Evolutionary conservation across 2,797 vertebrate genomes (phyloP), one percentile per base, ranked within the genome.

Genomic region (Anas flavirostris): DNA sequence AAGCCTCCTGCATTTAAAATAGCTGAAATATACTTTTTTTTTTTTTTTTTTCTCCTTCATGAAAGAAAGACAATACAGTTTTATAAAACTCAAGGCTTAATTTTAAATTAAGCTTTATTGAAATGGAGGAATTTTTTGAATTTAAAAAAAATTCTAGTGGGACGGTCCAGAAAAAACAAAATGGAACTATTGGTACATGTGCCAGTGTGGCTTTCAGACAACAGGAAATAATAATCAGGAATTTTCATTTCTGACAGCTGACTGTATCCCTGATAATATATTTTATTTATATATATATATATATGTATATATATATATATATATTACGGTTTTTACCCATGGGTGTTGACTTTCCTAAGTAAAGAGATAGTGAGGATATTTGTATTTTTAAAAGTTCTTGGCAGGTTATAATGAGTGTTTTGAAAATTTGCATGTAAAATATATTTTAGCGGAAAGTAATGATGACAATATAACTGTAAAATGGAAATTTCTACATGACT

Each of bases 341-440:
- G 84, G 31, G 26, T 87, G 12, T 63, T 96, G 79, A 29, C 35
- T 91, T 89, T 84, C 64, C 44, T 70, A 91, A 78, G 37, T 92
- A 81, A 91, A 79, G 7, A 79, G 72, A 5, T 75, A 33, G 89
- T 93, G 63, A 87, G n/a, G 66, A 78, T 78, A 55, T 94, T 93
- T 91, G 87, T 91, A 77, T 76, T 88, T 94, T 91, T 80, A 17
- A n/a, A 37, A 19, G 13, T 50, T 69, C 37, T 60, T 78, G 91
- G 28, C 10, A 92, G 80, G 44, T 89, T 95, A 33, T 78, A 62
- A 74, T 81, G 89, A 56, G 33, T 12, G 25, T 50, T 91, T 86
- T 72, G 44, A 94, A 91, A 93, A 92, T 86, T 90, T 94, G 90
- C 48, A 80, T 86, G 82, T 22, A 94, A 93, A 95, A 79, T 80